Conservation (phyloP, 2,113 vertebrate species). For the Vulpes ferrilata region DNA sequence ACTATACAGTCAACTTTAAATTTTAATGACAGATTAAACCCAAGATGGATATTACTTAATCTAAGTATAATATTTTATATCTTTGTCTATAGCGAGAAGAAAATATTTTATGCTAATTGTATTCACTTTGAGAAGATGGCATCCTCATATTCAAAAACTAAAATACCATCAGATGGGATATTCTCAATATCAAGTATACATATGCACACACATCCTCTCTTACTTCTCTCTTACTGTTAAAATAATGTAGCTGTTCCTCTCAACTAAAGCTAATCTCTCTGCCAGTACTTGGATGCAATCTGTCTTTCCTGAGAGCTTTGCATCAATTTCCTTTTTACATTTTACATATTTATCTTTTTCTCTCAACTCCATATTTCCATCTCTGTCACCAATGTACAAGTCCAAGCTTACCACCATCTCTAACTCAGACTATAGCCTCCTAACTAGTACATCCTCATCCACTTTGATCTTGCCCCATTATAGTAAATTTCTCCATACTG, state of each 20-base stretch:
- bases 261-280: background rate
- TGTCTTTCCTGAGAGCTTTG: background rate
- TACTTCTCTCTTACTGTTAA: background rate
- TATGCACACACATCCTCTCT: background rate
- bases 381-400: background rate
- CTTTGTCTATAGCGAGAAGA: background rate
- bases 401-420: background rate
- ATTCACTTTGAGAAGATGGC: conserved; percentile 1
- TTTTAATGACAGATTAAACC: background rate
- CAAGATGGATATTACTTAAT: background rate
- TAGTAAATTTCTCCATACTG: background rate
- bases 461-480: background rate
- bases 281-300: background rate
- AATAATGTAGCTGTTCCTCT: background rate
- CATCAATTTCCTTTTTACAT: background rate
- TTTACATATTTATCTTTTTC: background rate
- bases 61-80: background rate
- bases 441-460: background rate
- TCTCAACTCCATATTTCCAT: background rate
- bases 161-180: background rate
- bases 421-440: background rate
- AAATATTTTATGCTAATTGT: background rate
- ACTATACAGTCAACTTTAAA: background rate
- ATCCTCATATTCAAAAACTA: background rate
- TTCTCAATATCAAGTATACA: background rate